Conservation (phyloP, 23 tunicate species). For the Ascidia mentula region DNA sequence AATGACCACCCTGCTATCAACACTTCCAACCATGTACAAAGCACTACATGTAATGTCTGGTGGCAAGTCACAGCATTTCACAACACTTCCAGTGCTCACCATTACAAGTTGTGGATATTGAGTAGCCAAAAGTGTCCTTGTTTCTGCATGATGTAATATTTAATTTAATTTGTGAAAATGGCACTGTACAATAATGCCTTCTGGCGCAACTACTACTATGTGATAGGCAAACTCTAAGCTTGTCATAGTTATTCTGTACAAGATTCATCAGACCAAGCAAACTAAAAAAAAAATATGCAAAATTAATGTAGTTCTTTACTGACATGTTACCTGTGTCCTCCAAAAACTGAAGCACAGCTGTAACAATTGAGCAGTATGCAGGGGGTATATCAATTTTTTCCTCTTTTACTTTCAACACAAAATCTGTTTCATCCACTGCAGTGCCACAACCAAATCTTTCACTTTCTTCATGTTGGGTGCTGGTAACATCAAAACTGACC, state of each 20-base stretch:
- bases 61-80: slow-evolving; percentile 34
- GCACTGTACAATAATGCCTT: too few relatives aligned
- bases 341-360: neutral
- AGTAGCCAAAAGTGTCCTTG: neutral
- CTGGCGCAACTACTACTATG: neutral
- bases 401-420: neutral
- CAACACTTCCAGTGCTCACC: slow-evolving; percentile 20
- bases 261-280: neutral
- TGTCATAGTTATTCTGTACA: neutral
- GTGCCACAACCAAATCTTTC: too few relatives aligned
- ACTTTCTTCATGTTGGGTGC: neutral
- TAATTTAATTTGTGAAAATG: too few relatives aligned
- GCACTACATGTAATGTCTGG: slow-evolving; percentile 10
- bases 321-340: neutral
- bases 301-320: too few relatives aligned
- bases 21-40: slow-evolving; percentile 16
- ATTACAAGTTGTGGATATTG: slow-evolving; percentile 23
- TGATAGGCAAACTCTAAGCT: neutral
- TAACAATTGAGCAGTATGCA: neutral
- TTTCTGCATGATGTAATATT: too few relatives aligned
- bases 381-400: neutral
- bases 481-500: neutral
- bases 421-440: neutral
- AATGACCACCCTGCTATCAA: slow-evolving; percentile 2
- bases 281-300: neutral